Percentiles rank a stretch among this genome's conserved stretches.
Conservation (phyloP, 1,140 invertebrate species). For the Caerostris darwini region DNA sequence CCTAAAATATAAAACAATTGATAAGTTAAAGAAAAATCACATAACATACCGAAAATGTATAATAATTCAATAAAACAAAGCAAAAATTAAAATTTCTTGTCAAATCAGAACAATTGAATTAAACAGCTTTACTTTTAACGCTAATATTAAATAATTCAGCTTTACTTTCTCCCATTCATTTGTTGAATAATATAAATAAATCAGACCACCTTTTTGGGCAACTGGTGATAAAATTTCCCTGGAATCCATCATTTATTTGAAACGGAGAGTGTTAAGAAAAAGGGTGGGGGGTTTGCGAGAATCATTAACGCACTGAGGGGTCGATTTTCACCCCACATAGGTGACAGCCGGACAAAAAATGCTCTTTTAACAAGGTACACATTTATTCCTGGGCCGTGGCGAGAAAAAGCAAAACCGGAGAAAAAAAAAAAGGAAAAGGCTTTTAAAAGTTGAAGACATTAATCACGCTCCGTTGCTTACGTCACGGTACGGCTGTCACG, state of each 20-base stretch:
- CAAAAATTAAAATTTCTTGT: too few relatives aligned
- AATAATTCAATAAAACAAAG: too few relatives aligned
- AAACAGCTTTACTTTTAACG: too few relatives aligned
- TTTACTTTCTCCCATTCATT: too few relatives aligned
- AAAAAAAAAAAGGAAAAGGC: slow-evolving; percentile 3
- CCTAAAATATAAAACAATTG: too few relatives aligned
- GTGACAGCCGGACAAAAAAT: not conserved
- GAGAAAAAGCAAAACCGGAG: not conserved
- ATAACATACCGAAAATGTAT: too few relatives aligned
- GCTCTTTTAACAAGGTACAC: slow-evolving; percentile 40
- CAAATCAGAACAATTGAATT: too few relatives aligned
- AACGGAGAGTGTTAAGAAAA: not conserved
- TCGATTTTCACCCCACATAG: not conserved
- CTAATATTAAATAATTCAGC: too few relatives aligned
- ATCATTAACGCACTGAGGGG: not conserved
- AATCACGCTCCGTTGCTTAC: slow-evolving; percentile 52
- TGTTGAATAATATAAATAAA: too few relatives aligned
- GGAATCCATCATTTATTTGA: not conserved
- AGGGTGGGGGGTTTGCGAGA: not conserved
- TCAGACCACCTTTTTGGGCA: not conserved
- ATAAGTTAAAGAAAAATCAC: too few relatives aligned
- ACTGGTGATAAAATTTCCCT: not conserved
- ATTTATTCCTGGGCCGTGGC: not conserved
- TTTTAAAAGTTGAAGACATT: slow-evolving; percentile 59
- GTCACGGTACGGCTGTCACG: slow-evolving; percentile 32